These are phyloP conservation scores for Tachina grossa DNA, from an alignment of 2,888 invertebrate genomes.

Conservation along the genomic window DNA sequence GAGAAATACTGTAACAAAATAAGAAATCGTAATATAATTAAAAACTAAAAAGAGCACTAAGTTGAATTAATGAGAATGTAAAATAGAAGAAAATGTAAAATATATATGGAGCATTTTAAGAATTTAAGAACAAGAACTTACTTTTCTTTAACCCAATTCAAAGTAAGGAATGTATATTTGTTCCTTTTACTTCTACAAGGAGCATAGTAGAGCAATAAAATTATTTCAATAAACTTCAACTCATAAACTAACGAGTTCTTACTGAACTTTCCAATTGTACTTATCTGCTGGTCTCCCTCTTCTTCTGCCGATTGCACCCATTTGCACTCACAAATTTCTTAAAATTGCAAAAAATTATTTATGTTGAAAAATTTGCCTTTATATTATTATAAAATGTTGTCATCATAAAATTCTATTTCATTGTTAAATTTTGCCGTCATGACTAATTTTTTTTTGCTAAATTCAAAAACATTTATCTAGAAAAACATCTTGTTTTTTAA, in stretches of 20 bases:
- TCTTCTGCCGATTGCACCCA: too few species aligned
- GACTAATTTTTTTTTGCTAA: slow-evolving; percentile 50
- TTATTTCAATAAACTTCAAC: too few species aligned
- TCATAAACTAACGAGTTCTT: too few species aligned
- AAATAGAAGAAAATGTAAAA: neutral
- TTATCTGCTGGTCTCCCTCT: too few species aligned
- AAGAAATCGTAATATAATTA: slow-evolving; percentile 18
- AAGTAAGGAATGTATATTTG: too few species aligned
- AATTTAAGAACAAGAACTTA: neutral
- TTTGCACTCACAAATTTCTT: too few species aligned
- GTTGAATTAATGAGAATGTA: neutral
- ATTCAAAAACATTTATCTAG: slow-evolving; percentile 15
- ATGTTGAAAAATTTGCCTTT: slow-evolving; percentile 26
- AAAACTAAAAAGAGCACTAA: neutral
- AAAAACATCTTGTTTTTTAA: neutral
- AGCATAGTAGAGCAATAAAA: too few species aligned
- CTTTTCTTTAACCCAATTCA: too few species aligned
- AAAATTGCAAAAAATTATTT: neutral
- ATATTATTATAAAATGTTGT: slow-evolving; percentile 46
- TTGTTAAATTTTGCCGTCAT: slow-evolving; percentile 37
- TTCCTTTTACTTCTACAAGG: too few species aligned
- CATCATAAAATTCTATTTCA: slow-evolving; percentile 54
- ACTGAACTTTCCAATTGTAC: too few species aligned
- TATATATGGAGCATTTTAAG: neutral
- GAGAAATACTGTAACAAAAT: slow-evolving; percentile 3